Conservation (phyloP, 2,888 invertebrate species). For the Drosophila limbata region DNA sequence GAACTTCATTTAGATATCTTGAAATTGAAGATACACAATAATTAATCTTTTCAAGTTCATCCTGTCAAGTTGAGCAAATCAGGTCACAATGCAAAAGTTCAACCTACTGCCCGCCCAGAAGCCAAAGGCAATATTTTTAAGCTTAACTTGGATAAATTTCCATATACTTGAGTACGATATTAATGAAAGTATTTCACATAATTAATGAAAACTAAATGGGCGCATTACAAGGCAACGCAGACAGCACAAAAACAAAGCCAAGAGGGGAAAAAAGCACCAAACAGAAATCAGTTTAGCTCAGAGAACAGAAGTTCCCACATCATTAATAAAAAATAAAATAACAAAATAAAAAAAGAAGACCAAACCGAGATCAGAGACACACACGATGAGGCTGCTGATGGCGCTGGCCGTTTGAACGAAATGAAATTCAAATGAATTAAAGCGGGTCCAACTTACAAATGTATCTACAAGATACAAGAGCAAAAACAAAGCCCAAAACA, state of each 20-base stretch:
- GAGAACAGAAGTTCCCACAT: constrained; percentile 80
- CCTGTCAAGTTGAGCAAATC: constrained; percentile 35
- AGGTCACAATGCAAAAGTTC: constrained; percentile 45
- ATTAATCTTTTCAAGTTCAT: constrained; percentile 22
- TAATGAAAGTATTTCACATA: constrained; percentile 74
- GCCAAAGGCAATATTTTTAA: constrained; percentile 20
- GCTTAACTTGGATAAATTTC: constrained; percentile 26
- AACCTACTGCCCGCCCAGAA: constrained; percentile 1
- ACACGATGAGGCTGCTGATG: constrained; percentile 67
- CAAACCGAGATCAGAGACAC: constrained; percentile 54
- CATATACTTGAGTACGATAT: constrained; percentile 53
- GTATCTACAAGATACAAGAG: constrained; percentile 73
- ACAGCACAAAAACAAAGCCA: constrained; percentile 26
- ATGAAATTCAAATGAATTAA: constrained; percentile 77
- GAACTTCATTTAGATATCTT: background rate
- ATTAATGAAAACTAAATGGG: constrained; percentile 74
- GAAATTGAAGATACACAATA: constrained; percentile 1
- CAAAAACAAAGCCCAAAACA: constrained; percentile 42
- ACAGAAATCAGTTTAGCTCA: constrained; percentile 44
- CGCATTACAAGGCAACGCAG: constrained; percentile 54
- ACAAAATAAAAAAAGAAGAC: constrained; percentile 5
- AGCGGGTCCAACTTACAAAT: constrained; percentile 71
- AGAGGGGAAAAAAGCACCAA: background rate
- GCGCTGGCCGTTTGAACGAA: constrained; percentile 51
- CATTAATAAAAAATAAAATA: constrained; percentile 66